These are phyloP conservation scores for Ptychodera flava DNA, from an alignment of 35 echinoderm and acorn worm species.

Conservation along the genomic window DNA sequence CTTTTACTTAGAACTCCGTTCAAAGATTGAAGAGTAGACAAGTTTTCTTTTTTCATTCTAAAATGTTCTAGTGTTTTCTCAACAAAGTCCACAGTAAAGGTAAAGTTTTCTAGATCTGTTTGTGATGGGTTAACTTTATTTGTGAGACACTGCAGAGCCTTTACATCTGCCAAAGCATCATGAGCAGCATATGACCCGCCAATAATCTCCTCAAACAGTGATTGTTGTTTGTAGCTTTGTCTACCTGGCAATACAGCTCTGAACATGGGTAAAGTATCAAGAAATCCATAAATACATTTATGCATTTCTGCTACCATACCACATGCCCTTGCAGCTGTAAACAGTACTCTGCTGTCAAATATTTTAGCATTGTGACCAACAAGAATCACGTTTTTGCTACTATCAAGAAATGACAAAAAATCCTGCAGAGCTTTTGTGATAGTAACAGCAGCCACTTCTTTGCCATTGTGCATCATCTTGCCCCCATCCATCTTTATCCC, in stretches of 20 bases:
- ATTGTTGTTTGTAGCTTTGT: neutral
- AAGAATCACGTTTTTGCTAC: neutral
- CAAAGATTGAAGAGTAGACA: neutral
- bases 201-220: neutral
- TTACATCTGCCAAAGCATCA: neutral
- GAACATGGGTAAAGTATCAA: neutral
- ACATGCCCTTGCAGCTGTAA: neutral
- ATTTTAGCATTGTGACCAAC: neutral
- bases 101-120: neutral
- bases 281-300: neutral
- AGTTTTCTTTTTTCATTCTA: neutral
- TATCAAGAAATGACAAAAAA: neutral
- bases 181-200: neutral
- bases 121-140: neutral
- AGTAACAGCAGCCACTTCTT: neutral
- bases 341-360: neutral
- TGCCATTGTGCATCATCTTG: neutral
- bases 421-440: neutral
- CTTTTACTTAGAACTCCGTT: neutral
- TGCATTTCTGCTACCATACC: neutral
- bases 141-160: neutral
- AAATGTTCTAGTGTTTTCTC: neutral
- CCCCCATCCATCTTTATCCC: neutral
- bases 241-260: neutral
- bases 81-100: neutral